These are phyloP conservation scores for Caenorhabditis sinica DNA, from an alignment of 2,888 invertebrate genomes.

Conservation along the genomic window DNA sequence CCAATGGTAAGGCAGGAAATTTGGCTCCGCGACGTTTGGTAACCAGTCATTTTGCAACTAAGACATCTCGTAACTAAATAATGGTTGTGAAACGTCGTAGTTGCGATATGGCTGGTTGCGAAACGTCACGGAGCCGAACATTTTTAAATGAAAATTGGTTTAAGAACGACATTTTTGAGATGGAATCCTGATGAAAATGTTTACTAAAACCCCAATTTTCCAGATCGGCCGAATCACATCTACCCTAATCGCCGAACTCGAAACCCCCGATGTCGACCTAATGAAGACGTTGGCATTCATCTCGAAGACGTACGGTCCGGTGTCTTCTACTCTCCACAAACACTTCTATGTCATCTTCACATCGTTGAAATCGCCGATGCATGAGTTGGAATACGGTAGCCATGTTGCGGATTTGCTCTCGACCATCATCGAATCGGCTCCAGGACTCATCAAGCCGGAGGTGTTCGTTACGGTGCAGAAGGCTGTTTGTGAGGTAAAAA, in stretches of 20 bases:
- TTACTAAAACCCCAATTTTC: neutral
- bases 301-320: conserved; percentile 49
- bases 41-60: neutral
- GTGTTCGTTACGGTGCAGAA: conserved; percentile 67
- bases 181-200: neutral
- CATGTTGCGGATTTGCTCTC: conserved; percentile 57
- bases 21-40: neutral
- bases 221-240: conserved; percentile 66
- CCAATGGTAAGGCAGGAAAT: conserved; percentile 46
- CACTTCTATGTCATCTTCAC: conserved; percentile 71
- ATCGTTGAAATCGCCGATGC: conserved; percentile 62
- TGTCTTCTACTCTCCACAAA: conserved; percentile 66
- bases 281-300: conserved; percentile 65
- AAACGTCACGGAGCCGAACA: no score
- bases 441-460: conserved; percentile 64
- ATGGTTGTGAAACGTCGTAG: no score
- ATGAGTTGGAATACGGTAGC: conserved; percentile 57
- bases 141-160: neutral
- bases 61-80: neutral
- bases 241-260: conserved; percentile 60
- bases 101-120: no score
- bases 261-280: conserved; percentile 50
- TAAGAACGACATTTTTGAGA: no score
- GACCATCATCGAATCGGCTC: conserved; percentile 55
- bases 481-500: conserved; percentile 56